These are phyloP conservation scores for Aphidoletes aphidimyza DNA, from an alignment of 2,888 invertebrate species.

Conservation along the genomic window DNA sequence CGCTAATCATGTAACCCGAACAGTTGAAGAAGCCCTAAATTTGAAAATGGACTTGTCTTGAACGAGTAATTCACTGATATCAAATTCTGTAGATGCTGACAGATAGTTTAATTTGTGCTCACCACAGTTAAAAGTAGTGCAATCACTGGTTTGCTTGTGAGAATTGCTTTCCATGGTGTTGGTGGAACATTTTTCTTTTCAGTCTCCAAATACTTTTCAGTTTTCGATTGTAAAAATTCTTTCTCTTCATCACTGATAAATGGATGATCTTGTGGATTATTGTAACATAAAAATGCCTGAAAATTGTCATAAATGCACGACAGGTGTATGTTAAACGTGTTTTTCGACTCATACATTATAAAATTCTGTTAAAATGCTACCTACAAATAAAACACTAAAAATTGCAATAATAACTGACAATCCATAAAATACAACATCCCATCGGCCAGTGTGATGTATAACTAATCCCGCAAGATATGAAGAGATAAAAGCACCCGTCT, in stretches of 20 bases:
- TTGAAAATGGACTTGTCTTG: background rate
- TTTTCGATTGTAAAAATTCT: background rate
- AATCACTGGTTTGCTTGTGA: conserved; percentile 26
- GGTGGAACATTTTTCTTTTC: background rate
- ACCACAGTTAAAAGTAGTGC: background rate
- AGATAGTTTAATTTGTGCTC: conserved; percentile 55
- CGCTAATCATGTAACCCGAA: conserved; percentile 78
- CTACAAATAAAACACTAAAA: background rate
- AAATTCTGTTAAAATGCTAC: background rate
- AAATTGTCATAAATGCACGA: background rate
- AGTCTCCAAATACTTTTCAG: background rate
- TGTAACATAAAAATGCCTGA: background rate
- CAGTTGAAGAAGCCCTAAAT: conserved; percentile 68
- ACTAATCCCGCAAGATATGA: background rate
- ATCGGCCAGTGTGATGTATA: background rate
- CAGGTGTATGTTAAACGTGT: background rate
- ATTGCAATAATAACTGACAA: background rate
- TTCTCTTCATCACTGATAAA: background rate
- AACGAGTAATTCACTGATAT: too few relatives aligned
- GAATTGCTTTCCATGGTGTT: background rate
- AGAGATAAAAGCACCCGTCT: too few relatives aligned
- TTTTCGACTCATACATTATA: background rate
- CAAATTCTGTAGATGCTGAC: background rate
- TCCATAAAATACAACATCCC: background rate
- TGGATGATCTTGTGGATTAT: background rate